Base-by-base conservation (phyloP, 2,797 vertebrate genomes). In the Euphonia xanthogaster region DNA sequence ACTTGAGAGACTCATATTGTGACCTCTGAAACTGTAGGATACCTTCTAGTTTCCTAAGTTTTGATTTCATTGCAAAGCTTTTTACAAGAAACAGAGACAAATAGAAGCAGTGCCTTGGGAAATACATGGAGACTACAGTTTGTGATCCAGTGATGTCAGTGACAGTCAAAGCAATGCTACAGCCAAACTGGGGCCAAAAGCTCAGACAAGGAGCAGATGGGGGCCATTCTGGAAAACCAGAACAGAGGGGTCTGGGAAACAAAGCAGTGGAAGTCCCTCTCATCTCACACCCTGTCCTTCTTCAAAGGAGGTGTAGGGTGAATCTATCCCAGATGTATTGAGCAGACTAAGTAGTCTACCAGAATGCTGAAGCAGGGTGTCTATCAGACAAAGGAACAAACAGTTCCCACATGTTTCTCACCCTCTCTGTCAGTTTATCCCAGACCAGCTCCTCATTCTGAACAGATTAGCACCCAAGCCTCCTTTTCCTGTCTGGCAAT, bases 401-500 rank as follows among this genome's bases (percentile, higher is more conserved):
- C 14, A 70, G 30, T 57, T 94, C 61, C 86, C 80, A 82, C 77
- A 73, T 76, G 88, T 93, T 97, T 53, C 50, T 90, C 44, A 78
- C 54, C 47, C 37, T 84, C 28, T 86, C 33, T 45, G 16, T 85
- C 48, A 78, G 48, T 0, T 87, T 92, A 74, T 85, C 35, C 30
- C 53, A 68, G 45, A 48, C 62, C 61, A 87, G 80, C 48, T 92
- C 25, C 63, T 89, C 51, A 60, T 74, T 96, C 91, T 92, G 74
- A 92, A 77, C 74, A 94, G 86, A 94, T 95, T 94, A 92, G 16
- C 78, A 95, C 78, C 40, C 63, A 87, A 88, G 24, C 16, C 42
- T 93, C 54, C 88, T 87, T 84, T 91, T 87, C 65, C 67, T 93
- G 88, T 95, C 92, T 96, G 75, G 86, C 92, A 90, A 88, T 94